Base-by-base conservation (phyloP, 2,888 invertebrate genomes). In the Nemapogon koenigi region DNA sequence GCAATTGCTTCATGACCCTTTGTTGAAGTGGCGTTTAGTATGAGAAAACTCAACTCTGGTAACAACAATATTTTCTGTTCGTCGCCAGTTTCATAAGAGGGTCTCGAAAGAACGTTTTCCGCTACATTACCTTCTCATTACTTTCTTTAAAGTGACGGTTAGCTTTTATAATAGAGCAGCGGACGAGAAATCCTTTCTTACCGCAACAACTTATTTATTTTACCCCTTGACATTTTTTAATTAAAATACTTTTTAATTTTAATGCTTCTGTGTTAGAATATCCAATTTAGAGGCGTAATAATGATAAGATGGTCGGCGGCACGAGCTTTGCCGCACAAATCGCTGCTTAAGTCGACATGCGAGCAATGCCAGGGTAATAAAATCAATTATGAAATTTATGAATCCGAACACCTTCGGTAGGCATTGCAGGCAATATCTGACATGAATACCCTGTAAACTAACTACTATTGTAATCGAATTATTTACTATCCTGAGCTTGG, bases 111-210 rank as follows among this genome's bases (percentile, higher is more conserved):
- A 63, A 62, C 62, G 59, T 67, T 72, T 76, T 71, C 67, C 70
- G 67, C 71, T 58, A 58, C 69, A 73, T 75, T 72, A 67, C 63
- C 67, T 68, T 72, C 73, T 72, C 72, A 73, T 75, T 75, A 73
- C 70, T 64, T 73, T 69, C 62, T 66, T 45, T 69, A 67, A 61
- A 66, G 62, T 65, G 60, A 53, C 62, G 70, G 69, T 71, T 72
- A 65, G 62, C 68, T 62, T 69, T 69, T 67, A 67, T 65, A 65
- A 65, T 57, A 59, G 53, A 53, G 57, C 54, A 51, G 56, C 56
- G 60, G 57, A 56, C 56, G 59, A 59, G 58, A 58, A 61, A 62
- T 65, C n/a, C n/a, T n/a, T n/a, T n/a, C n/a, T n/a, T n/a, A n/a
- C n/a, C n/a, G n/a, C n/a, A n/a, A n/a, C n/a, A n/a, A n/a, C n/a